A percentile compares a stretch with the other conserved stretches of the same genome.
phyloP scores from a whole-genome alignment of 2,113 vertebrate species.

The Panthera leo region DNA sequence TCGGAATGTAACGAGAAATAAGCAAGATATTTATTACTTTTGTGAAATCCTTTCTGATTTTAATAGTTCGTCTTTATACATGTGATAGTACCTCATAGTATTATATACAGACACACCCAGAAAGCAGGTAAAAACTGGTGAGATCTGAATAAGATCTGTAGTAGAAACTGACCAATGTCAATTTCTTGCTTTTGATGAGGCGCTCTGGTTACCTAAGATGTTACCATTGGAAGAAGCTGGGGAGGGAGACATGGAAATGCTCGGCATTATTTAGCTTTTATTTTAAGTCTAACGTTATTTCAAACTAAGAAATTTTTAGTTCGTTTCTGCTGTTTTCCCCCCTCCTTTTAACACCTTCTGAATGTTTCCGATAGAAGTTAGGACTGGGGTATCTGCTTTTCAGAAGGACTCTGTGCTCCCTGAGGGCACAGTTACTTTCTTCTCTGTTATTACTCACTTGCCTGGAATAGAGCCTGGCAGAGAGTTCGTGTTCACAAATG shows the following conservation, averaged over 20 bases:
- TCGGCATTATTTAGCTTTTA: not conserved
- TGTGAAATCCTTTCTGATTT: slow-evolving; percentile 17
- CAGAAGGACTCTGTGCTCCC: not conserved
- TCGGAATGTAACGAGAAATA: not conserved
- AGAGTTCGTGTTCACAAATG: not conserved
- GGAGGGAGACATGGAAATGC: no score
- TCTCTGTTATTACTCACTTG: not conserved
- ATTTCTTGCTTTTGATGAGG: not conserved
- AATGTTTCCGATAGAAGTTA: not conserved
- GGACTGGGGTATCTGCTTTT: not conserved
- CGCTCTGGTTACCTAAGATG: not conserved
- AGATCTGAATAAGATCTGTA: not conserved
- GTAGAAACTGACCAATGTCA: not conserved
- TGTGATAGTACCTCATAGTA: not conserved
- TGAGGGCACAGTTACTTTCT: not conserved
- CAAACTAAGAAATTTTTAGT: not conserved
- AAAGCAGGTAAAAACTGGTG: not conserved
- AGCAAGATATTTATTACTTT: not conserved
- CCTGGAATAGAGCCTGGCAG: not conserved
- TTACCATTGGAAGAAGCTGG: not conserved
- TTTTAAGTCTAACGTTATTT: not conserved
- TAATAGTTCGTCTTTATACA: not conserved
- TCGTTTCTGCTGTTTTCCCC: not conserved
- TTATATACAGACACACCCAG: not conserved
- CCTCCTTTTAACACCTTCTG: not conserved